These are phyloP conservation scores for Dryas iulia DNA, from an alignment of 1,140 invertebrate species.

Conservation along the genomic window DNA sequence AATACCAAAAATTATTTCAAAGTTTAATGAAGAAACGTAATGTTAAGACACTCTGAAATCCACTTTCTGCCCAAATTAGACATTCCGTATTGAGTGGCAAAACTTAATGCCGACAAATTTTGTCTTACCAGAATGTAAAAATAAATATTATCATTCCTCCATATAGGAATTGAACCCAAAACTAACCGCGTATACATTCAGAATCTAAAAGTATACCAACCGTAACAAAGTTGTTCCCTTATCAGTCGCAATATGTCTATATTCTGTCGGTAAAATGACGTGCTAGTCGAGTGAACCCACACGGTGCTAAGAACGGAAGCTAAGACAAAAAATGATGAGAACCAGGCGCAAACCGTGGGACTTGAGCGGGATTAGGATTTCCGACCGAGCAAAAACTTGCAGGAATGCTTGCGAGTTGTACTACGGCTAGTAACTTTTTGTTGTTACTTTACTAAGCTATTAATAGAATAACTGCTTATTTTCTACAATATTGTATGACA, in stretches of 20 bases:
- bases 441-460: constrained; percentile 1
- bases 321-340: constrained; percentile 38
- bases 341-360: constrained; percentile 34
- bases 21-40: too few species aligned
- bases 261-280: neutral
- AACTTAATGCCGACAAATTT: too few species aligned
- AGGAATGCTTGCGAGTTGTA: constrained; percentile 2
- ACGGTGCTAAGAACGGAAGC: constrained; percentile 28
- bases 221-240: neutral
- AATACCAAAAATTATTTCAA: too few species aligned
- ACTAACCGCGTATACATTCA: too few species aligned
- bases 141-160: too few species aligned
- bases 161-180: too few species aligned
- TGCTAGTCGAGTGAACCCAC: constrained; percentile 25
- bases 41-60: too few species aligned
- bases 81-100: too few species aligned
- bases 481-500: neutral
- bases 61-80: too few species aligned
- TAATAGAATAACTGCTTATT: neutral
- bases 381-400: constrained; percentile 29
- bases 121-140: too few species aligned
- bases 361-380: constrained; percentile 21
- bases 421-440: constrained; percentile 3
- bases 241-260: constrained; percentile 18
- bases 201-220: neutral